Base-by-base conservation (phyloP, 2,888 invertebrate species). In the Cephalotes varians region DNA sequence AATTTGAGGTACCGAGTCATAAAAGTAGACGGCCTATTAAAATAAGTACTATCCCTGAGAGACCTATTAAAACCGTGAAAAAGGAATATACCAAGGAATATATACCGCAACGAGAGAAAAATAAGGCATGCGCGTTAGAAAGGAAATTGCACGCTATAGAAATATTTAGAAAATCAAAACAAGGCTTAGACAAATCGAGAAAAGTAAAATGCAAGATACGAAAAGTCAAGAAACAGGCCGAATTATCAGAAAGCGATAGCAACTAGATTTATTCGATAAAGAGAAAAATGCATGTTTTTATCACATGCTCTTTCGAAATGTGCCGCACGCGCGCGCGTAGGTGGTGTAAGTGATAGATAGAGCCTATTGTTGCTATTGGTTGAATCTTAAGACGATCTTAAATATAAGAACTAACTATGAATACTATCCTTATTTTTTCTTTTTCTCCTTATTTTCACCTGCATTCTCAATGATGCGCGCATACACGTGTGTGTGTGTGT, bases 71-170 rank as follows among this genome's bases (percentile, higher is more conserved):
- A 25, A 0, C 18, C 31, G 21, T 6, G 7, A 80, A 82, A 34
- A 77, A 69, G 12, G 83, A 84, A 58, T 81, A 72, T 31, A 80
- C 76, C 37, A 86, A 91, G 5, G 93, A 94, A 84, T 87, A 86
- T 0, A 98, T 98, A 92, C 97, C 97, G 0, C 98, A 98, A 92
- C 96, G 96, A 87, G 96, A 97, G 92, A 96, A 95, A 85, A 96
- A 97, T 86, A 96, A 96, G 93, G 95, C 95, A 84, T 95, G 96
- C 91, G 95, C 97, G 86, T 94, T 97, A 62, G 95, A 96, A 91
- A 97, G 96, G 88, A 98, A 97, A 94, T 94, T 97, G 91, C 96
- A 96, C 93, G 98, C 98, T 0, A 97, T 97, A 64, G 97, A 97
- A 93, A 91, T 97, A 73, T 96, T 97, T 86, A 95, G 97, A 86